phyloP scores from a whole-genome alignment of 2,888 invertebrate species.

The Morpho achilles region DNA sequence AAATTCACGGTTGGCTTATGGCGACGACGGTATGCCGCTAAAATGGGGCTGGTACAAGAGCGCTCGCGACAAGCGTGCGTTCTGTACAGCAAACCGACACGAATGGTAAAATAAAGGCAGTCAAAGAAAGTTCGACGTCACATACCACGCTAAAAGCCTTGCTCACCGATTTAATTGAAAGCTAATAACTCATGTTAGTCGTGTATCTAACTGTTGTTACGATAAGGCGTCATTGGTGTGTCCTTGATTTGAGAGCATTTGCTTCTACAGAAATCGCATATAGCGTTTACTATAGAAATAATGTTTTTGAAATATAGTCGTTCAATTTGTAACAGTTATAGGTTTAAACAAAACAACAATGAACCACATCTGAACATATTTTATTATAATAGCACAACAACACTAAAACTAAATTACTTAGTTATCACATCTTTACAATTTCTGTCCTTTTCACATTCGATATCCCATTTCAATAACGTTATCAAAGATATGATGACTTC shows the following conservation, averaged over 20 bases:
- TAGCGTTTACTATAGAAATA: no score
- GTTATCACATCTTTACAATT: conserved; percentile 71
- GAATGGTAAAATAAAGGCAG: conserved; percentile 63
- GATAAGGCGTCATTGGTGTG: conserved; percentile 27
- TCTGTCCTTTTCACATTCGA: conserved; percentile 40
- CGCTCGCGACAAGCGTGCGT: conserved; percentile 50
- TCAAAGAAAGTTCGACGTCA: conserved; percentile 69
- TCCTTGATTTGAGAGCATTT: conserved; percentile 21
- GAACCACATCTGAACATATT: conserved; percentile 71
- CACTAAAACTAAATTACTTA: conserved; percentile 68
- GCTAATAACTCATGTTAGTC: conserved; percentile 55
- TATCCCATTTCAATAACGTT: conserved; percentile 50
- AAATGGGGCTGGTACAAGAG: conserved; percentile 24
- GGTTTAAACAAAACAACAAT: conserved; percentile 34
- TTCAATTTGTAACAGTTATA: neutral
- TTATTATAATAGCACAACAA: conserved; percentile 78
- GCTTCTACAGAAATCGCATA: neutral
- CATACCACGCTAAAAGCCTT: conserved; percentile 55
- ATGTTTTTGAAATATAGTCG: no score
- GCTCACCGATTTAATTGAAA: conserved; percentile 55
- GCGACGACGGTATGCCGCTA: conserved; percentile 40
- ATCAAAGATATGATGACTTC: conserved; percentile 70
- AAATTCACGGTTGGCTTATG: conserved; percentile 57
- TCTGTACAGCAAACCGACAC: conserved; percentile 51
- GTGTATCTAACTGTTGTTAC: conserved; percentile 45